A percentile compares a stretch with the other conserved stretches of the same genome.
Evolutionary conservation across 2,888 invertebrate species (phyloP).

Genomic region (Spisula subtruncata): DNA sequence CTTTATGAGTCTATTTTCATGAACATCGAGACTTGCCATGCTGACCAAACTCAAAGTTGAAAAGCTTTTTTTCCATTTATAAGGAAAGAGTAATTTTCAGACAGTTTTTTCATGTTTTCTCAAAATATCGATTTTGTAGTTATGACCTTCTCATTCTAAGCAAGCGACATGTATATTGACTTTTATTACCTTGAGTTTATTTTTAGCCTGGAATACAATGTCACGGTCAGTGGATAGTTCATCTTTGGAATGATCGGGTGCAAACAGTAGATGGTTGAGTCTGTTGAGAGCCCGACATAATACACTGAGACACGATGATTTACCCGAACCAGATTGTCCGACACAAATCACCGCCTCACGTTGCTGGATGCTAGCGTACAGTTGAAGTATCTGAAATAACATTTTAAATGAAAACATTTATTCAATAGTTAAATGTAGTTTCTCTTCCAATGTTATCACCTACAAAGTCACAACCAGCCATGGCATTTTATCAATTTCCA

Average conservation of each 20-base stretch:
- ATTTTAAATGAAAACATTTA: background rate
- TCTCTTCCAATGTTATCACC: no score
- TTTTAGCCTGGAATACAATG: constrained; percentile 74
- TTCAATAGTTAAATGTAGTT: background rate
- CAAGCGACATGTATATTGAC: no score
- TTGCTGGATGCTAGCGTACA: constrained; percentile 82
- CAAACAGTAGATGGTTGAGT: constrained; percentile 83
- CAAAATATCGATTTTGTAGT: no score
- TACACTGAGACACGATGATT: constrained; percentile 81
- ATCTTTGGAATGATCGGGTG: constrained; percentile 83
- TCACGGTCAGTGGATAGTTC: constrained; percentile 81
- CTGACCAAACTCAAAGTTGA: no score
- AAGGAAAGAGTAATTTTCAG: no score
- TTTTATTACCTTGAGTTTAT: constrained; percentile 79
- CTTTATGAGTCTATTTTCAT: no score
- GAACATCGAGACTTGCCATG: no score
- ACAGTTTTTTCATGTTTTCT: no score
- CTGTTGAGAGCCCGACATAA: constrained; percentile 84
- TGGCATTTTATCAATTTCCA: no score
- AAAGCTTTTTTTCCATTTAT: no score
- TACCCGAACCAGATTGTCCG: constrained; percentile 86
- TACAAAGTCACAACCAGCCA: no score
- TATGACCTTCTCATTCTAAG: no score
- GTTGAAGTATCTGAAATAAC: constrained; percentile 81
- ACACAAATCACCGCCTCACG: constrained; percentile 82